Conservation (phyloP, 1,140 invertebrate species). For the Sweltsa coloradensis region DNA sequence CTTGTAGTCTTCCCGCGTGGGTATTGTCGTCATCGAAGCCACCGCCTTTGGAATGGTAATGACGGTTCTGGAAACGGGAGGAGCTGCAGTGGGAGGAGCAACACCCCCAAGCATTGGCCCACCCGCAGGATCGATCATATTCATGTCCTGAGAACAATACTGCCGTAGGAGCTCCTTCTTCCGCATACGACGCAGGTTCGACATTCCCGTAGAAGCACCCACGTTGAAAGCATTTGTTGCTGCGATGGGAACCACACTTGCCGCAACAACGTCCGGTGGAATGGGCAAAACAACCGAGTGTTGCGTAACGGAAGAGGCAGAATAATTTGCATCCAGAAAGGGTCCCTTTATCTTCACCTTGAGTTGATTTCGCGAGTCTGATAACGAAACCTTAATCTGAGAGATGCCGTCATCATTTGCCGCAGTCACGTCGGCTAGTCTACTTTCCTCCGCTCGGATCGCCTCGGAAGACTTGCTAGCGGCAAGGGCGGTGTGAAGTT, state of each 20-base stretch:
- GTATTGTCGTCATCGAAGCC: constrained; percentile 71
- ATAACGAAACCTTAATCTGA: constrained; percentile 45
- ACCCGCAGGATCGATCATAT: constrained; percentile 55
- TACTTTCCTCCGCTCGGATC: neutral
- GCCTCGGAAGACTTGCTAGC: constrained; percentile 29
- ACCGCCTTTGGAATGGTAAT: constrained; percentile 79
- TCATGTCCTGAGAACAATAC: constrained; percentile 78
- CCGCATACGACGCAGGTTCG: constrained; percentile 69
- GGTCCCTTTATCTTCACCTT: constrained; percentile 87
- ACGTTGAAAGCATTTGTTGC: constrained; percentile 13
- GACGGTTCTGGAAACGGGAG: constrained; percentile 50
- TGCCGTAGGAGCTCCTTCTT: constrained; percentile 77
- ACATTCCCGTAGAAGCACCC: constrained; percentile 38
- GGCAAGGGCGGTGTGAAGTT: constrained; percentile 50
- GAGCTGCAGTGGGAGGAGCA: constrained; percentile 39
- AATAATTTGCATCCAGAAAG: constrained; percentile 63
- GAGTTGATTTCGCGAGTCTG: constrained; percentile 66
- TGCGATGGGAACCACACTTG: constrained; percentile 19
- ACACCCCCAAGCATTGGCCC: constrained; percentile 21
- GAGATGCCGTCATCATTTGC: neutral
- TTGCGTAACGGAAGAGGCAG: constrained; percentile 37
- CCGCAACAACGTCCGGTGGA: constrained; percentile 15
- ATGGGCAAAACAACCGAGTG: constrained; percentile 32
- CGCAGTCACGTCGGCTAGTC: constrained; percentile 23
- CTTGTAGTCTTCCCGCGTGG: constrained; percentile 70